phyloP scores from a whole-genome alignment of 2,797 vertebrate species.

The Manis crassicaudata region DNA sequence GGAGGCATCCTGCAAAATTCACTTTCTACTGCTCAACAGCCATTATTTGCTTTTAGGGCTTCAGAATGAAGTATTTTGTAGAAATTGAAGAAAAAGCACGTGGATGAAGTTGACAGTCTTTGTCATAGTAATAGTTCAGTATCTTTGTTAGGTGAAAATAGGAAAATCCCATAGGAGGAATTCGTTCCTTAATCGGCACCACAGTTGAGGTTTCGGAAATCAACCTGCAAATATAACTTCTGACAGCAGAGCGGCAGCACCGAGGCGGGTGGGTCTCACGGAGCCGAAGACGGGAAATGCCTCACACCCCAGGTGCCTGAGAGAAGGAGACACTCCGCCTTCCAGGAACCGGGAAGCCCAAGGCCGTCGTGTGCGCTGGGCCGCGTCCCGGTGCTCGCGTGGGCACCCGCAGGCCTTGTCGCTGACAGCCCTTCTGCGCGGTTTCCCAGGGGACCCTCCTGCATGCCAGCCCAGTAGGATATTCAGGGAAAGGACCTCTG shows the following conservation, averaged over 20 bases:
- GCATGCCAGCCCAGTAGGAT: neutral
- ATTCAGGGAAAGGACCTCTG: neutral
- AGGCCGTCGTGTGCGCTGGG: neutral
- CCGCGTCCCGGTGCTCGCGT: neutral
- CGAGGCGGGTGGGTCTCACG: neutral
- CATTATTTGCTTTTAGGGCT: neutral
- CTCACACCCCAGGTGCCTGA: neutral
- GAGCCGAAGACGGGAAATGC: neutral
- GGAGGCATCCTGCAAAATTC: neutral
- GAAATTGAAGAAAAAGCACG: neutral
- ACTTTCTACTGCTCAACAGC: neutral
- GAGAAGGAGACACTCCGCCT: neutral
- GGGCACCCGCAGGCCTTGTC: neutral
- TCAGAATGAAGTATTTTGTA: neutral
- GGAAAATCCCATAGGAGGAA: neutral
- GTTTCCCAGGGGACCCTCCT: neutral
- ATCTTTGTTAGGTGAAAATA: neutral
- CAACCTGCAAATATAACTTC: neutral
- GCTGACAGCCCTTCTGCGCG: neutral
- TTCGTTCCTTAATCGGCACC: neutral
- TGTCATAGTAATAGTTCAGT: neutral
- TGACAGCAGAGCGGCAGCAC: too few relatives aligned
- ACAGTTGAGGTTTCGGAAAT: neutral
- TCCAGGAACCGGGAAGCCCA: neutral
- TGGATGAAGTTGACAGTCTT: neutral